Conservation (phyloP, 2,797 vertebrate species). For the Enteromius trimaculatus region DNA sequence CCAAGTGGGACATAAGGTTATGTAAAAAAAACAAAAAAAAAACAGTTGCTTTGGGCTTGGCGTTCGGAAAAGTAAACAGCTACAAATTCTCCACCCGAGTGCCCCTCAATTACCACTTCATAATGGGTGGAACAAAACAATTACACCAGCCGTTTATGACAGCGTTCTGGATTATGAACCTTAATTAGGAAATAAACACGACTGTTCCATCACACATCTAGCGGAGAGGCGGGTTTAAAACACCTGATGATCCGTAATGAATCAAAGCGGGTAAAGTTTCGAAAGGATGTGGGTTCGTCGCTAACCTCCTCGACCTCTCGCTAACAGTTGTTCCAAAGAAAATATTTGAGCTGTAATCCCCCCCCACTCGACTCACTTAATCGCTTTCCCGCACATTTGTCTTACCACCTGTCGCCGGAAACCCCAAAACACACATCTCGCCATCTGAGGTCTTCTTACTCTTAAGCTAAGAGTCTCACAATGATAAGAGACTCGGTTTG, state of each 20-base stretch:
- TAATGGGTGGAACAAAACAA: constrained; percentile 65
- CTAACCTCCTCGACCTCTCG: not conserved
- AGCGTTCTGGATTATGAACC: constrained; percentile 66
- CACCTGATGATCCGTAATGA: constrained; percentile 49
- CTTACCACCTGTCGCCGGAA: constrained; percentile 30
- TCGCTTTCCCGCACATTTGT: constrained; percentile 38
- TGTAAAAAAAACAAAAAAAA: constrained; percentile 47
- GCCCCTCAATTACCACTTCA: constrained; percentile 59
- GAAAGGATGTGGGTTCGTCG: not conserved
- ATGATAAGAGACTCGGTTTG: constrained; percentile 19
- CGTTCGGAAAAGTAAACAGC: constrained; percentile 62
- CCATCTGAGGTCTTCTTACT: constrained; percentile 25
- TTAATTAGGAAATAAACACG: constrained; percentile 71
- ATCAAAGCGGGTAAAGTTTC: constrained; percentile 42
- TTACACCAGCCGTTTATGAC: constrained; percentile 66
- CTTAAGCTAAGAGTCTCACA: not conserved
- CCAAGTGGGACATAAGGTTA: constrained; percentile 23
- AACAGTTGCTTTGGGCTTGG: constrained; percentile 56
- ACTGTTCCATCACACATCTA: constrained; percentile 38
- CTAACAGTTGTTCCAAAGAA: constrained; percentile 33
- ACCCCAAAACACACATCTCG: constrained; percentile 42
- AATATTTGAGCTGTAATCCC: constrained; percentile 44
- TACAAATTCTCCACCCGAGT: constrained; percentile 57
- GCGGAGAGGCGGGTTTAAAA: constrained; percentile 44
- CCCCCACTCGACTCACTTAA: constrained; percentile 27